These are phyloP conservation scores for Clarias magur DNA, from an alignment of 2,113 vertebrate species.

Conservation along the genomic window DNA sequence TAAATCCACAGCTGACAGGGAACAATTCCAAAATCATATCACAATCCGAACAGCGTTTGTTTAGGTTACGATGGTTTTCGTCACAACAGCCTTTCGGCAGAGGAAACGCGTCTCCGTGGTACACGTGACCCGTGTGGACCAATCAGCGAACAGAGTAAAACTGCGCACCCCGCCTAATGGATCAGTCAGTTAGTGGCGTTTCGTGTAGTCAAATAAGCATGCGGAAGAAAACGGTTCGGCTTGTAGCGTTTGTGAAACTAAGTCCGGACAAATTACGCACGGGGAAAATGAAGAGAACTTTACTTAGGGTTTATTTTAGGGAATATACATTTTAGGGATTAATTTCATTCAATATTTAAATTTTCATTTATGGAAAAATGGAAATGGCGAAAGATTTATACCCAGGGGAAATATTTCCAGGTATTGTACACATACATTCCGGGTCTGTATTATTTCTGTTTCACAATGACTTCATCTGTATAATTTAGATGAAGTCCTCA, in stretches of 20 bases:
- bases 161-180: background rate
- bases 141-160: conserved; percentile 18
- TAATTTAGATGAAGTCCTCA: no score
- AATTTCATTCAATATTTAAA: no score
- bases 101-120: conserved; percentile 32
- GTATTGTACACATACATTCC: no score
- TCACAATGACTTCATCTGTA: no score
- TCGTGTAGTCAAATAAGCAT: background rate
- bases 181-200: background rate
- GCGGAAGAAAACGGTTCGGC: background rate
- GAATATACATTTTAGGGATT: no score
- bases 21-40: background rate
- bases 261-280: background rate
- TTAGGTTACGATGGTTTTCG: conserved; percentile 29
- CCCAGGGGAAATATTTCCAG: no score
- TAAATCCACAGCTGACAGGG: background rate
- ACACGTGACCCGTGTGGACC: conserved; percentile 46
- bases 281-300: background rate
- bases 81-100: conserved; percentile 35
- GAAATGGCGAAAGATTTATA: no score
- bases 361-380: no score
- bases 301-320: no score
- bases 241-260: background rate
- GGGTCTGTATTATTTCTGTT: no score
- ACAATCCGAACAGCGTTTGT: background rate